A percentile compares a stretch with the other conserved stretches of the same genome.
phyloP scores from a whole-genome alignment of 2,888 invertebrate species.

The Rotaria socialis region DNA sequence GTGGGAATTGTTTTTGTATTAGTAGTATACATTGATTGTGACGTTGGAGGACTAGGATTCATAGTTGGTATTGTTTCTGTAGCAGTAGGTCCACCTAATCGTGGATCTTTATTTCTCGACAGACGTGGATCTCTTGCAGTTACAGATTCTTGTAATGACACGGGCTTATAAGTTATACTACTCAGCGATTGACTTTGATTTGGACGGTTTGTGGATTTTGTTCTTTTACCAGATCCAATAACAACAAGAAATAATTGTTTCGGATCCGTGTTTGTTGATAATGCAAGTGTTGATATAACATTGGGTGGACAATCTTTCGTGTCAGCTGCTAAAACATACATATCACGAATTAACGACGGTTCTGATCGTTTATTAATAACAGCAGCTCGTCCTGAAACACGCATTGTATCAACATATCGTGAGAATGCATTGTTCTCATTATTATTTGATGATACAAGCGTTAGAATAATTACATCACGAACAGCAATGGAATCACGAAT shows the following conservation, averaged over 20 bases:
- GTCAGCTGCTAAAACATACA: constrained; percentile 14
- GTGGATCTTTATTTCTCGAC: neutral
- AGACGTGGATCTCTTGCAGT: neutral
- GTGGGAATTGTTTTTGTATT: neutral
- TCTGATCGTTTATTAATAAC: neutral
- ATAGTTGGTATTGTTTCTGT: neutral
- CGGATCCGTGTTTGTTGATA: neutral
- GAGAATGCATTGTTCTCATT: neutral
- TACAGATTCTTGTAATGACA: neutral
- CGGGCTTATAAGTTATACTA: constrained; percentile 23
- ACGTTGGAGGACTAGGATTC: neutral
- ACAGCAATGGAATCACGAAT: neutral
- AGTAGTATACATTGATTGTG: neutral
- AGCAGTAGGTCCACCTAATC: neutral
- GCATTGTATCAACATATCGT: neutral
- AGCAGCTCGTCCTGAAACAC: neutral
- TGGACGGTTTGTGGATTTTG: neutral
- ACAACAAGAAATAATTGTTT: neutral
- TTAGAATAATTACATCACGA: constrained; percentile 4
- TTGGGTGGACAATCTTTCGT: neutral
- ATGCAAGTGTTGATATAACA: neutral
- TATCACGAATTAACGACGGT: neutral
- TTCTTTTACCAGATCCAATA: neutral
- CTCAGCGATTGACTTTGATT: neutral
- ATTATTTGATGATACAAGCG: neutral